phyloP scores from a whole-genome alignment of 1,140 invertebrate species.

The Oncopeltus fasciatus region DNA sequence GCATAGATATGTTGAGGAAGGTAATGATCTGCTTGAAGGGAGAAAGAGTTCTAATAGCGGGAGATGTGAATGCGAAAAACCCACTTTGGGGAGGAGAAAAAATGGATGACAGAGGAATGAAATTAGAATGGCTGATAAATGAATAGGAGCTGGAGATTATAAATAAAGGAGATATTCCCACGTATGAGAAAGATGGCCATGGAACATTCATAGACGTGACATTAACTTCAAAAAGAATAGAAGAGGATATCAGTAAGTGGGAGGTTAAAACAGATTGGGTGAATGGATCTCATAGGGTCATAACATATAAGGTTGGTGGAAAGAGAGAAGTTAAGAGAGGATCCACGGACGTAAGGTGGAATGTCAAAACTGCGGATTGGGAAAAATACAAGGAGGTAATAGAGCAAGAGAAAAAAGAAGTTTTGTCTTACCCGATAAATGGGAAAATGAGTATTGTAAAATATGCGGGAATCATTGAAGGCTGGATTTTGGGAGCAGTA shows the following conservation, averaged over 20 bases:
- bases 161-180: too few species aligned
- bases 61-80: too few species aligned
- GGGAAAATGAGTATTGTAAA: not conserved
- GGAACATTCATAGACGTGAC: too few species aligned
- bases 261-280: too few species aligned
- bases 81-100: too few species aligned
- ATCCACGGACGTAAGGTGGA: not conserved
- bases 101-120: too few species aligned
- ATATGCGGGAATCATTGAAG: not conserved
- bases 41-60: too few species aligned
- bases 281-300: not conserved
- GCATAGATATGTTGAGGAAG: not conserved
- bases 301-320: not conserved
- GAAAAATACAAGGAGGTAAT: not conserved
- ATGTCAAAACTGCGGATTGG: not conserved
- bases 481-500: not conserved
- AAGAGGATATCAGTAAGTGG: too few species aligned
- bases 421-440: not conserved
- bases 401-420: not conserved
- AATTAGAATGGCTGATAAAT: not conserved
- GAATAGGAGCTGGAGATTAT: too few species aligned
- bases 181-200: too few species aligned
- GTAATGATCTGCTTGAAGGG: not conserved
- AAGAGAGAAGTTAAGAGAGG: not conserved
- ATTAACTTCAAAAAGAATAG: too few species aligned